Evolutionary conservation across 2,888 invertebrate genomes (phyloP).

Genomic region (Flexamia atlantica): DNA sequence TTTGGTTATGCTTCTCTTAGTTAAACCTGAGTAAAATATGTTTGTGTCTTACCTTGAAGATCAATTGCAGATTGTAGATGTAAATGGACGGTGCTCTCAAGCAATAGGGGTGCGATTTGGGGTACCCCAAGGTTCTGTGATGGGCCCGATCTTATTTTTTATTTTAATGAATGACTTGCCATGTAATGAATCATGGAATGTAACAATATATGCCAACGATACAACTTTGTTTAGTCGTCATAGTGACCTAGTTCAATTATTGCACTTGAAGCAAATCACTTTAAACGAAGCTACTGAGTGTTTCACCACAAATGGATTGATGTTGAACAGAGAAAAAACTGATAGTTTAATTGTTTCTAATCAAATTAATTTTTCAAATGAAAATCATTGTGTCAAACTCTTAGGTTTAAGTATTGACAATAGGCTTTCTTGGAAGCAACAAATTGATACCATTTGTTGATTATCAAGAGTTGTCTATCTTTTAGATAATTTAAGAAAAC

Average conservation of each 20-base stretch:
- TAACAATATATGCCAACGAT: background rate
- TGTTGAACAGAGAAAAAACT: background rate
- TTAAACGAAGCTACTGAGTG: background rate
- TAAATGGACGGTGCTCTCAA: background rate
- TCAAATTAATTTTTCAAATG: background rate
- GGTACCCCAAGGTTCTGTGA: background rate
- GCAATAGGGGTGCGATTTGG: background rate
- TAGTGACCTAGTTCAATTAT: background rate
- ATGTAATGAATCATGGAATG: background rate
- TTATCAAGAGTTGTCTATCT: background rate
- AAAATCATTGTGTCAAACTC: background rate
- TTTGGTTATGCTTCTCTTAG: background rate
- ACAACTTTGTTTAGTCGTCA: background rate
- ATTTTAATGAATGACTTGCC: background rate
- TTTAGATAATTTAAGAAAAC: background rate
- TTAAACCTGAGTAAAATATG: background rate
- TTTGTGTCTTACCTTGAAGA: background rate
- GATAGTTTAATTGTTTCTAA: background rate
- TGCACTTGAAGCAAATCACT: background rate
- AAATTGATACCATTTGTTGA: background rate
- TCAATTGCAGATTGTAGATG: background rate
- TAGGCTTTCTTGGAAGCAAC: background rate
- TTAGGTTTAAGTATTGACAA: background rate
- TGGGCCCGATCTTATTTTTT: background rate
- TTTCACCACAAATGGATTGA: background rate